These are phyloP conservation scores for Drosophila anomalipes DNA, from an alignment of 2,888 invertebrate genomes.

Conservation along the genomic window DNA sequence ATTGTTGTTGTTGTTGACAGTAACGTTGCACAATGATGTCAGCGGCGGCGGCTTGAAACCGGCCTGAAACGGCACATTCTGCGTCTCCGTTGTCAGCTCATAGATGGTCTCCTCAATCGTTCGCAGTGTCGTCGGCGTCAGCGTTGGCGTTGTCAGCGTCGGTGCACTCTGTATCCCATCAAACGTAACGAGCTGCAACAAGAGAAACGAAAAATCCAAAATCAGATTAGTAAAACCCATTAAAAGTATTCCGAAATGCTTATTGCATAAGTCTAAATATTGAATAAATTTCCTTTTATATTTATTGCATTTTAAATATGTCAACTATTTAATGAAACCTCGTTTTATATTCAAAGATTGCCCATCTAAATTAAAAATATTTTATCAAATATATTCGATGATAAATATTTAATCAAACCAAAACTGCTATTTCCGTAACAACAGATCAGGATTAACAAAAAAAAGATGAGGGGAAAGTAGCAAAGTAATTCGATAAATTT, in stretches of 20 bases:
- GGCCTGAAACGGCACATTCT: slow-evolving; percentile 93
- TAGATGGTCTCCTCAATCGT: slow-evolving; percentile 96
- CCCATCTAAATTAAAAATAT: not conserved
- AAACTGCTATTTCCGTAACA: not conserved
- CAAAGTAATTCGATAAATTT: not conserved
- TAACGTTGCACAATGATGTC: slow-evolving; percentile 84
- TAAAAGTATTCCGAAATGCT: not conserved
- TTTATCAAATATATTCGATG: not conserved
- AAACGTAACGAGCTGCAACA: slow-evolving; percentile 92
- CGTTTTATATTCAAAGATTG: not conserved
- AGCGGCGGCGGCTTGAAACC: slow-evolving; percentile 97
- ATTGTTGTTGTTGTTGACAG: slow-evolving; percentile 28
- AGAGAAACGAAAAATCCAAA: slow-evolving; percentile 1
- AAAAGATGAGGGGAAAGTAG: not conserved
- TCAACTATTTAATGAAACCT: not conserved
- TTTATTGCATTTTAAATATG: not conserved
- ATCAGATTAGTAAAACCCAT: not conserved
- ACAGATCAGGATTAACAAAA: not conserved
- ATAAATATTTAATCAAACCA: not conserved
- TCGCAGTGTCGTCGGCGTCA: slow-evolving; percentile 96
- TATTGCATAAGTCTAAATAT: not conserved
- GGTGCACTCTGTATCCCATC: slow-evolving; percentile 95
- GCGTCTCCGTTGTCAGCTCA: slow-evolving; percentile 92
- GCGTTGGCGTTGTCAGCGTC: slow-evolving; percentile 95
- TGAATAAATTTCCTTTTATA: not conserved